Evolutionary conservation across 2,888 invertebrate species (phyloP).

Genomic region (Caenorhabditis doughertyi): DNA sequence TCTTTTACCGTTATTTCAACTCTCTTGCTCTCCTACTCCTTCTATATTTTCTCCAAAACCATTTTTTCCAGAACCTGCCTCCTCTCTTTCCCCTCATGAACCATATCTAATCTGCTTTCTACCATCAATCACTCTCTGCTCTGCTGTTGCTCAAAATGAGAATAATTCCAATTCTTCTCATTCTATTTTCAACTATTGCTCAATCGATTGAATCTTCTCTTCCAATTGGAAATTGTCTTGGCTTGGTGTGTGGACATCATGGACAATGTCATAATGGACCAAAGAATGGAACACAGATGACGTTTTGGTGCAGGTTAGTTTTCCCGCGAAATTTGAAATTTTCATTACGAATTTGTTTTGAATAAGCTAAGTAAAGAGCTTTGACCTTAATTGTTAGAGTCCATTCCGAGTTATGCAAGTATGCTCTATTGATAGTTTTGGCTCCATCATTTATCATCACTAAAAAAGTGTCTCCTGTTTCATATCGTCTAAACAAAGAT

Average conservation of each 20-base stretch:
- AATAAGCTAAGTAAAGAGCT: no score
- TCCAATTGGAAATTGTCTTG: conserved; percentile 18
- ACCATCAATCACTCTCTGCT: not conserved
- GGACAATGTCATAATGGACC: conserved; percentile 51
- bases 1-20: no score
- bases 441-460: not conserved
- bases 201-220: not conserved
- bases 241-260: conserved; percentile 23
- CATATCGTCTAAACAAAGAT: conserved; percentile 28
- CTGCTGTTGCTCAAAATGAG: conserved; percentile 2
- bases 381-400: no score
- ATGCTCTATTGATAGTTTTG: no score
- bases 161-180: not conserved
- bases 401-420: no score
- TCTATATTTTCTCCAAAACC: not conserved
- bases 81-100: conserved; percentile 11
- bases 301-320: conserved; percentile 61
- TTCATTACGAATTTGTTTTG: not conserved
- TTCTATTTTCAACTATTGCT: not conserved
- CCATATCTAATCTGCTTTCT: conserved; percentile 11
- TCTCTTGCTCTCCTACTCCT: no score
- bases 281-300: not conserved
- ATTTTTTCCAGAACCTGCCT: not conserved
- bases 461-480: not conserved
- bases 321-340: not conserved